A percentile compares a stretch with the other conserved stretches of the same genome.
phyloP scores from a whole-genome alignment of 2,113 vertebrate species.

The Ceratotherium simum region DNA sequence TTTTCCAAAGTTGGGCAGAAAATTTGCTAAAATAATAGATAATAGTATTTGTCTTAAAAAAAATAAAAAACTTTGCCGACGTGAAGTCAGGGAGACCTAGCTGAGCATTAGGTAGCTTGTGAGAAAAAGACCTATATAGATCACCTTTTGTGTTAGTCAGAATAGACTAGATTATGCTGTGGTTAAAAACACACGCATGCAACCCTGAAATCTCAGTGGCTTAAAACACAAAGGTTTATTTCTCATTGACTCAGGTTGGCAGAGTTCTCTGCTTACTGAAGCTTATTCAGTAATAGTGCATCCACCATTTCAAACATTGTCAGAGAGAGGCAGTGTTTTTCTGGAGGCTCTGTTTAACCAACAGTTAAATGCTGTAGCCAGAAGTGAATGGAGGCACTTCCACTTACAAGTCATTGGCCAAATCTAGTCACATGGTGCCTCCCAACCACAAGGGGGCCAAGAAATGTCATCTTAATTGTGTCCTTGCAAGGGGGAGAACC shows the following conservation, averaged over 20 bases:
- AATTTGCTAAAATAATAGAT: background rate
- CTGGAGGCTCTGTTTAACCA: background rate
- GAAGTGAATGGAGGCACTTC: background rate
- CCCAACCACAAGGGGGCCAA: background rate
- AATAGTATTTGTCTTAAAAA: constrained; percentile 16
- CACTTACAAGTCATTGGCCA: background rate
- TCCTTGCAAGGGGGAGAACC: background rate
- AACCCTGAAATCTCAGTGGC: background rate
- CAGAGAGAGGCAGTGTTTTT: background rate
- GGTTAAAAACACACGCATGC: background rate
- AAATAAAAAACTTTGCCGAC: background rate
- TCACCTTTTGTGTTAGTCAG: background rate
- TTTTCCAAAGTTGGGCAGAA: background rate
- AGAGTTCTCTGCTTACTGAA: background rate
- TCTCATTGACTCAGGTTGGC: background rate
- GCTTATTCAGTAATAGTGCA: background rate
- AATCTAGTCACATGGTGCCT: background rate
- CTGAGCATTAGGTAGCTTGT: background rate
- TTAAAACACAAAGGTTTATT: background rate
- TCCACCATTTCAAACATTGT: background rate
- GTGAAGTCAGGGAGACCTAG: background rate
- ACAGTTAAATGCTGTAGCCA: background rate
- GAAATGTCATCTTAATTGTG: background rate
- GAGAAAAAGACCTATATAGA: background rate
- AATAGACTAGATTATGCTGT: background rate